These are phyloP conservation scores for Anarsia innoxiella DNA, from an alignment of 2,888 invertebrate species.

Conservation along the genomic window DNA sequence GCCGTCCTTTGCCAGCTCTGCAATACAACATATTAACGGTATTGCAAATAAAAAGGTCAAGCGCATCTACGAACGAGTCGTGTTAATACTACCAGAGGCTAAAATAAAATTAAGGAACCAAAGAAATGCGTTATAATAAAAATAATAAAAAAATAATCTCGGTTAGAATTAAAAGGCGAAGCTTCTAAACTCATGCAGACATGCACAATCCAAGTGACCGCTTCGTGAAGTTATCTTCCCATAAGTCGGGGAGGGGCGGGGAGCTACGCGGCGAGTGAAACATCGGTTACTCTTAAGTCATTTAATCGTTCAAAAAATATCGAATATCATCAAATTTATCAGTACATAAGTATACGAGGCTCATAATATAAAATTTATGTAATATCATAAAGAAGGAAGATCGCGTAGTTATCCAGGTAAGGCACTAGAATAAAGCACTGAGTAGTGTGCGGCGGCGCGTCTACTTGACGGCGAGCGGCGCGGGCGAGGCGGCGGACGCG, in stretches of 20 bases:
- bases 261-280: constrained; percentile 39
- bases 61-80: constrained; percentile 62
- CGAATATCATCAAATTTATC: constrained; percentile 52
- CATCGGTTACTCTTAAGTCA: constrained; percentile 35
- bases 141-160: constrained; percentile 50
- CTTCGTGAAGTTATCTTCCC: constrained; percentile 64
- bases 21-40: constrained; percentile 63
- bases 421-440: constrained; percentile 53
- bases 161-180: constrained; percentile 71
- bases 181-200: constrained; percentile 73
- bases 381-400: constrained; percentile 63
- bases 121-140: constrained; percentile 72
- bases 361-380: constrained; percentile 55
- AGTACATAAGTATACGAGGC: constrained; percentile 59
- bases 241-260: constrained; percentile 36
- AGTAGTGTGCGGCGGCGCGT: constrained; percentile 5
- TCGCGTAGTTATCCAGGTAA: constrained; percentile 44
- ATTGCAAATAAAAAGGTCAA: constrained; percentile 62
- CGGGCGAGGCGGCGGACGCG: constrained; percentile 25
- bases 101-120: constrained; percentile 74
- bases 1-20: constrained; percentile 62
- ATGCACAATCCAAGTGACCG: constrained; percentile 66
- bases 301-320: constrained; percentile 69
- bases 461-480: constrained; percentile 7
- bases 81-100: constrained; percentile 75